A percentile compares a stretch with the other conserved stretches of the same genome.
Evolutionary conservation across 2,888 invertebrate genomes (phyloP).

Genomic region (Zele albiditarsus): DNA sequence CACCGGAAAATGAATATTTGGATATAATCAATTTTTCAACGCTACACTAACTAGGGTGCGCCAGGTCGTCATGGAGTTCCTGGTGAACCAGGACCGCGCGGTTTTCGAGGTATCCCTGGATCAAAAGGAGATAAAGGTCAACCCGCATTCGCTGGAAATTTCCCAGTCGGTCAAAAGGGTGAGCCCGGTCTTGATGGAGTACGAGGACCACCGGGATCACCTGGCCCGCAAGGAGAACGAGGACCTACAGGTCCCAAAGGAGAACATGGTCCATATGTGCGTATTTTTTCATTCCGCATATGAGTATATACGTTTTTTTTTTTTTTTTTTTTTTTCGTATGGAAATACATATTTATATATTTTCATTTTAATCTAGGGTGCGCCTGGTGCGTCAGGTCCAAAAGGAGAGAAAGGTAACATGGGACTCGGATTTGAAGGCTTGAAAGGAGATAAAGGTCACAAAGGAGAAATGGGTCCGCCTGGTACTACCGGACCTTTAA

Average conservation of each 20-base stretch:
- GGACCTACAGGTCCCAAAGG: conserved; percentile 79
- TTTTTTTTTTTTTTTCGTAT: conserved; percentile 43
- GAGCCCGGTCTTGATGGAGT: conserved; percentile 86
- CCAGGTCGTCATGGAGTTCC: conserved; percentile 81
- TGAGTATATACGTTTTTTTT: background rate
- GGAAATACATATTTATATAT: conserved; percentile 30
- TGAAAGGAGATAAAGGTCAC: conserved; percentile 78
- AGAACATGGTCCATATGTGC: conserved; percentile 77
- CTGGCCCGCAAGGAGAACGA: conserved; percentile 78
- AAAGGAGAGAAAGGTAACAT: conserved; percentile 80
- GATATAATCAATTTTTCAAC: too few relatives aligned
- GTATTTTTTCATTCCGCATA: conserved; percentile 47
- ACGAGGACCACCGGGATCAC: conserved; percentile 78
- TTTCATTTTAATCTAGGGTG: conserved; percentile 75
- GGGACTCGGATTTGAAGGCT: conserved; percentile 78
- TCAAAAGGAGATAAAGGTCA: conserved; percentile 87
- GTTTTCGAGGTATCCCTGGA: conserved; percentile 80
- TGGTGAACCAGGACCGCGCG: conserved; percentile 85
- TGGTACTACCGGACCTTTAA: conserved; percentile 38
- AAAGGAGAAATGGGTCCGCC: conserved; percentile 77
- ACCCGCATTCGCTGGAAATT: conserved; percentile 81
- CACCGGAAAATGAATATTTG: background rate
- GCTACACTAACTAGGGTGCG: conserved; percentile 84
- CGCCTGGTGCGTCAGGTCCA: conserved; percentile 79
- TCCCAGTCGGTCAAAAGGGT: conserved; percentile 88